Base-by-base conservation (phyloP, 2,113 vertebrate species). In the Lethenteron reissneri region DNA sequence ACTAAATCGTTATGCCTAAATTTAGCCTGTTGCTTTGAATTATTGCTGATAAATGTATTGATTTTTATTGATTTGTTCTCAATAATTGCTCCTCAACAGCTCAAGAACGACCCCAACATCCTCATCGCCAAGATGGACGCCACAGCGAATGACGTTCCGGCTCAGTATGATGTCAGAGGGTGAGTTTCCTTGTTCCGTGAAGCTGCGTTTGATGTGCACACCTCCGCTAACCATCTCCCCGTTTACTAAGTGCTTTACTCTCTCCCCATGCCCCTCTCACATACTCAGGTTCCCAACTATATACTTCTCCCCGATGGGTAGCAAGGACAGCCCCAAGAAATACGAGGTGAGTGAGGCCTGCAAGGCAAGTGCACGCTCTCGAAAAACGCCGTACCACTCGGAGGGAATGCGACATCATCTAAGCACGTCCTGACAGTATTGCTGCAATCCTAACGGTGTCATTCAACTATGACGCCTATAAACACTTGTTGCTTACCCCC, bases 41-140 rank as follows among this genome's bases (percentile, higher is more conserved):
- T 41, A 41, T 41, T 41, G 41, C 41, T 41, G 5, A 6, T 7
- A 41, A 41, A 41, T 41, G 41, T 41, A 41, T 41, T 41, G 41
- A 41, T 41, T 41, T 25, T 25, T 25, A 25, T 25, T 25, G 25
- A 25, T 25, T 25, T 25, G 6, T 41, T 41, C 41, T 41, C 41
- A 41, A 41, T 41, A 41, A 75, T 9, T 75, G 75, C 78, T 76
- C 71, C 57, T 76, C 75, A 72, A 75, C 75, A 99, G 94, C 83
- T 99, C 56, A 79, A 81, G 72, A 76, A 78, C 75, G 85, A 94
- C 78, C 89, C 90, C 77, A 90, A 87, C 73, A 79, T 99, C 2
- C 41, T 99, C 74, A 85, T 99, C 76, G 94, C 94, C 76, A 99
- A 99, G 83, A 99, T 99, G 94, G 94, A 99, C 2, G 92, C 94